Evolutionary conservation across 2,797 vertebrate species (phyloP), one percentile per base, ranked within the genome.

Genomic region (Nannoperca australis): DNA sequence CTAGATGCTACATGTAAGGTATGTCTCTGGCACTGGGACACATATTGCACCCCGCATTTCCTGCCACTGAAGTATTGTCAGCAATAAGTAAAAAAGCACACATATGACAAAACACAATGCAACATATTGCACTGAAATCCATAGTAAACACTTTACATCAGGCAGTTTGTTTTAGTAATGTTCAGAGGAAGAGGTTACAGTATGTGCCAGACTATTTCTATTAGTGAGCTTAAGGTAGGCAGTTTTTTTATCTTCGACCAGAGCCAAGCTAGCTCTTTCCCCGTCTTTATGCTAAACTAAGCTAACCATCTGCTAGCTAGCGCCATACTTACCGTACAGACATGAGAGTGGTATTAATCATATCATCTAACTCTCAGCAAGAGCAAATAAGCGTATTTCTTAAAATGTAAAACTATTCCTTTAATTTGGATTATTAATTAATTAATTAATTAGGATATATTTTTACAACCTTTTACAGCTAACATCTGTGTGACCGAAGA

Each of bases 401-500:
- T 2, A 54, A 54, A 53, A 51, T 67, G 49, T 18, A 0, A 2
- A 50, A 42, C 22, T 51, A 27, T 30, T 24, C 7, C 30, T 51
- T 15, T 27, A 7, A n/a, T 70, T n/a, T n/a, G n/a, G n/a, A n/a
- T n/a, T n/a, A n/a, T n/a, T n/a, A n/a, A n/a, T n/a, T n/a, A n/a
- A n/a, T n/a, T n/a, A n/a, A n/a, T n/a, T n/a, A n/a, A n/a, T n/a
- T n/a, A n/a, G n/a, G n/a, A n/a, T n/a, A n/a, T n/a, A n/a, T n/a
- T n/a, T n/a, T n/a, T n/a, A n/a, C 22, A 40, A 40, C n/a, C 18
- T 34, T 59, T 60, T 7, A 1, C 3, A 0, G 9, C 42, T 17
- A 27, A 40, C 53, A 73, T 84, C 55, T 85, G 44, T 78, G 70
- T 73, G 60, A 68, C 27, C 68, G 45, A 44, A 73, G 84, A 64